Evolutionary conservation across 1,140 invertebrate genomes (phyloP), one percentile per base, ranked within the genome.

Genomic region (Metaphire vulgaris): DNA sequence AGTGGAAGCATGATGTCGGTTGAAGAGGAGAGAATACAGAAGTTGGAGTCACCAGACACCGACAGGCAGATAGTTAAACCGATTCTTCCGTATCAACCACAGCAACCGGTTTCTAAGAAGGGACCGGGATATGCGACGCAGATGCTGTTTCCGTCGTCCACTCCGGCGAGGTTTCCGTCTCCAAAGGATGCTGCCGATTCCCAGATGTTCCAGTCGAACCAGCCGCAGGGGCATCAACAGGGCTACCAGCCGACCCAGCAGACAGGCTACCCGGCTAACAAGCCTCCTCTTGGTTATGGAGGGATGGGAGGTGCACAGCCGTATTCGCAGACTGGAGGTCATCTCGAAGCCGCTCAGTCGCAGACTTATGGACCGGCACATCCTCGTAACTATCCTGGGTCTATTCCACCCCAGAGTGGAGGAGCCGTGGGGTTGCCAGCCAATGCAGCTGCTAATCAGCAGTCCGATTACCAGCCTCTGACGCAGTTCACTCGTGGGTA

Each of bases 241-340:
- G 70, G 72, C 33, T 71, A 74, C 34, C 56, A 31, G 34, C 72
- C 70, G 34, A 67, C 74, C 73, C 78, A 56, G 41, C 41, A 56
- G 41, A 6, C 41, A 56, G 41, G 41, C 41, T 56, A 77, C n/a
- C 80, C 80, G 16, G 69, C 75, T 33, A 75, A 77, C 6, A 77
- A 79, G 33, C 80, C 77, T 33, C 74, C 80, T 21, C 31, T 76
- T n/a, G 77, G 78, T 69, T 80, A 82, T 67, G 80, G 79, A 78
- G n/a, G n/a, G n/a, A n/a, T n/a, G n/a, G n/a, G n/a, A n/a, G n/a
- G n/a, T n/a, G n/a, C n/a, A n/a, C n/a, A n/a, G n/a, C n/a, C n/a
- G n/a, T n/a, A n/a, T n/a, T n/a, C n/a, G n/a, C n/a, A n/a, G n/a
- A n/a, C n/a, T n/a, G n/a, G n/a, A n/a, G n/a, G n/a, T n/a, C n/a